Conservation (phyloP, 1,140 invertebrate species). For the Camponotus pennsylvanicus region DNA sequence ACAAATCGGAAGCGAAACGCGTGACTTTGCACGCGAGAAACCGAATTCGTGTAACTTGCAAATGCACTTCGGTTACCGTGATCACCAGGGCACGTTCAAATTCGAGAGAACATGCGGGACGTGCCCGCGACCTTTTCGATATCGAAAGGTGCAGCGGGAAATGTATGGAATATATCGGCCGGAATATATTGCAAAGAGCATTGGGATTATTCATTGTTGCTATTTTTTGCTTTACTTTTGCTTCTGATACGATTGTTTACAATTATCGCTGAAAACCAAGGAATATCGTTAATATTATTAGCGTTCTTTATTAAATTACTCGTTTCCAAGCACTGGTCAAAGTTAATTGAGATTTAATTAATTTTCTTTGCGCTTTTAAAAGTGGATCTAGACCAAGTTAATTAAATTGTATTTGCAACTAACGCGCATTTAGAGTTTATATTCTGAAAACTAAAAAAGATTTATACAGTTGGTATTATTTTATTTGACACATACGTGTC, state of each 20-base stretch:
- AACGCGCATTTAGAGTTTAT: not conserved
- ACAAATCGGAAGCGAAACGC: constrained; percentile 15
- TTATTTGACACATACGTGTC: not conserved
- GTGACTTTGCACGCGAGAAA: constrained; percentile 1
- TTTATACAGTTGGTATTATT: not conserved
- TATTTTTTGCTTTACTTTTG: not conserved
- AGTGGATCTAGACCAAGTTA: not conserved
- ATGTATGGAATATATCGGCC: constrained; percentile 11
- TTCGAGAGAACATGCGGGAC: not conserved
- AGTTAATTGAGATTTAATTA: constrained; percentile 8
- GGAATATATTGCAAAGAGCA: not conserved
- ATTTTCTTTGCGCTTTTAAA: not conserved
- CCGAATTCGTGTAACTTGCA: constrained; percentile 8
- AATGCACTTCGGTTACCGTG: constrained; percentile 17
- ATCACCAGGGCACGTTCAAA: not conserved
- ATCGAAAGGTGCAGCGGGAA: not conserved
- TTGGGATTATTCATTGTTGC: constrained; percentile 1
- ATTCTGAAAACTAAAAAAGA: not conserved
- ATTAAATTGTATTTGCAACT: not conserved
- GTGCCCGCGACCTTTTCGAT: not conserved
- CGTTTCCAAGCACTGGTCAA: not conserved
- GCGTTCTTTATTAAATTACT: not conserved
- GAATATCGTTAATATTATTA: not conserved
- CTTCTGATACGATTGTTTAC: not conserved
- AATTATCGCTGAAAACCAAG: not conserved